Conservation (phyloP, 2,888 invertebrate genomes). For the Leucophenga montana region DNA sequence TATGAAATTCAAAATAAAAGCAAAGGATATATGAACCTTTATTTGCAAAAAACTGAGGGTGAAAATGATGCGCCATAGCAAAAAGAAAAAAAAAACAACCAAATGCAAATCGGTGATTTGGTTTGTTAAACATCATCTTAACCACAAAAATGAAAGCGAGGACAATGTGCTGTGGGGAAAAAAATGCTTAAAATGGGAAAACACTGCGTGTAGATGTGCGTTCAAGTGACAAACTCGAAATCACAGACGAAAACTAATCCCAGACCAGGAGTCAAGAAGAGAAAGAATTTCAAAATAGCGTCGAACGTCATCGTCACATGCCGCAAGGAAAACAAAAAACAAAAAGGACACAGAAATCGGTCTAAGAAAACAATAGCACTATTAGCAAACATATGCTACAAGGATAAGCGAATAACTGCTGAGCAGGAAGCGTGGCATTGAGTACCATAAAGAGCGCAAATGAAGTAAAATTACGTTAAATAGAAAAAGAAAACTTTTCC, state of each 20-base stretch:
- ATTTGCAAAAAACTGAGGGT: conserved; percentile 13
- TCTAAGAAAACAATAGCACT: conserved; percentile 50
- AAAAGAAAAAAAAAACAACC: conserved; percentile 38
- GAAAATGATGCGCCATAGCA: neutral
- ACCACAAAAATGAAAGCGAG: conserved; percentile 56
- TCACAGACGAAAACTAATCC: conserved; percentile 37
- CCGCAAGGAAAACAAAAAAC: conserved; percentile 33
- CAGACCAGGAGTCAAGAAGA: conserved; percentile 26
- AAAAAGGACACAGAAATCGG: conserved; percentile 25
- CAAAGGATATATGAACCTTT: neutral
- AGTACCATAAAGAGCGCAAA: conserved; percentile 47
- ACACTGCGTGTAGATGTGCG: neutral
- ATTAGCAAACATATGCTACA: conserved; percentile 63
- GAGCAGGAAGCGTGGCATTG: neutral
- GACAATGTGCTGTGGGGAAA: neutral
- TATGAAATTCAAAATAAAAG: conserved; percentile 32
- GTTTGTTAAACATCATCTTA: conserved; percentile 69
- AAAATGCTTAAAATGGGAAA: neutral
- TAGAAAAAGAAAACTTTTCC: conserved; percentile 66
- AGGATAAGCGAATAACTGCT: no score
- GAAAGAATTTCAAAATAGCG: conserved; percentile 40
- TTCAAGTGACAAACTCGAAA: conserved; percentile 38
- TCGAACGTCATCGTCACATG: conserved; percentile 43
- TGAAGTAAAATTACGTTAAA: conserved; percentile 68
- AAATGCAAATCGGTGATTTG: conserved; percentile 68